These are phyloP conservation scores for Opisthograptis luteolata DNA, from an alignment of 2,888 invertebrate species.

Conservation along the genomic window DNA sequence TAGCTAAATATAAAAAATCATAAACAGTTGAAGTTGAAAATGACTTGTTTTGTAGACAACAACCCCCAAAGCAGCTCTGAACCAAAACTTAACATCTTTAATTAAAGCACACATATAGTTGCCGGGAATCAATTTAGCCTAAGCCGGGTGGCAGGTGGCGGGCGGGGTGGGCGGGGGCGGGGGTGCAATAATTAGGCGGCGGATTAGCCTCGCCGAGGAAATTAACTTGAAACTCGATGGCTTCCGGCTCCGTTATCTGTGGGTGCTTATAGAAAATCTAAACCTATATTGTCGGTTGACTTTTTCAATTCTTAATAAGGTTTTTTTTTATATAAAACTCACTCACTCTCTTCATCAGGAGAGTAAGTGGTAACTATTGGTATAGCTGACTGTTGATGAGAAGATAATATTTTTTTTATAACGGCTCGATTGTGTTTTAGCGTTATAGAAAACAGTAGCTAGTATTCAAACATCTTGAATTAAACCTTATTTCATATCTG, in stretches of 20 bases:
- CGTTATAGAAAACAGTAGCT: no score
- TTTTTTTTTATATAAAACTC: neutral
- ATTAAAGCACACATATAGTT: constrained; percentile 20
- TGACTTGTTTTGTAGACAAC: no score
- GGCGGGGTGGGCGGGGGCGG: constrained; percentile 27
- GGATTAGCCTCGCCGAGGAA: constrained; percentile 71
- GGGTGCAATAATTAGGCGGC: constrained; percentile 71
- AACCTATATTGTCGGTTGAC: neutral
- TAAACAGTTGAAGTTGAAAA: no score
- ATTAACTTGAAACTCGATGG: constrained; percentile 73
- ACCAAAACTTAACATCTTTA: constrained; percentile 13
- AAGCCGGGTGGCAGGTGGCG: constrained; percentile 24
- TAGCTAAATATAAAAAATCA: no score
- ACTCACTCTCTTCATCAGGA: neutral
- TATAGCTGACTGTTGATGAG: no score
- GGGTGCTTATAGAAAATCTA: neutral
- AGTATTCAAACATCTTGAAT: no score
- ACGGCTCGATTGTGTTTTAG: no score
- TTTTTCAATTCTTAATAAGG: neutral
- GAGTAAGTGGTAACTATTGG: no score
- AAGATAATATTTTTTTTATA: no score
- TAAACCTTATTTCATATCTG: no score
- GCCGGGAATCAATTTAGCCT: constrained; percentile 31
- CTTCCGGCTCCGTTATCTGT: constrained; percentile 34
- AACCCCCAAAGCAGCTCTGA: no score